Base-by-base conservation (phyloP, 2,888 invertebrate genomes). In the Osmoderma eremita region DNA sequence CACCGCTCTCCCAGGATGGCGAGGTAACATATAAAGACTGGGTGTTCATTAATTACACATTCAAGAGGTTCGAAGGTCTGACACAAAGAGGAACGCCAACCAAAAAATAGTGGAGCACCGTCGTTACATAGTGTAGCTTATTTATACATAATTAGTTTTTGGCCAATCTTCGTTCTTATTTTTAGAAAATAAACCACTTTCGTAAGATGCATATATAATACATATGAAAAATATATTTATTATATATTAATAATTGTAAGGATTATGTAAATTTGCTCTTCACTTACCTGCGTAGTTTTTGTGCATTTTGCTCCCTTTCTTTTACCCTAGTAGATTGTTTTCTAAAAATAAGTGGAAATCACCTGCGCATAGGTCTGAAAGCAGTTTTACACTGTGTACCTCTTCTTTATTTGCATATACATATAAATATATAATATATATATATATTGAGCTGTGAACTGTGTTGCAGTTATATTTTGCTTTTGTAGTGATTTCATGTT, bases 41-140 rank as follows among this genome's bases (percentile, higher is more conserved):
- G 96, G 98, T 99, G 75, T 99, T 99, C 84, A 97, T 99, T 81
- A 99, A 99, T 86, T 99, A 99, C 85, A 99, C 99, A 70, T 99
- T 98, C 87, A 98, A 98, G 83, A 89, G 99, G 75, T 99, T 99
- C 84, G 98, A 99, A 84, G 98, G 97, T 24, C 87, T 97, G 72
- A 97, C 97, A 61, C 96, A 96, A 82, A 88, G 95, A 76, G 94
- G 94, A 72, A 90, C 91, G 69, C 91, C 91, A 53, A 90, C 89
- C 76, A 92, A 92, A 83, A 92, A 92, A 86, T 92, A 86, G 82
- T 77, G 17, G 42, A 65, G 49, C 67, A 64, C 61, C 49, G 39
- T 63, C 50, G 50, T 58, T 45, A 41, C 58, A 65, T n/a, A 56
- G 30, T 38, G 24, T 58, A 65, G 65, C 65, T 58, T 58, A 65